phyloP scores from a whole-genome alignment of 35 echinoderm and acorn worm genomes.

The Heliocidaris erythrogramma region DNA sequence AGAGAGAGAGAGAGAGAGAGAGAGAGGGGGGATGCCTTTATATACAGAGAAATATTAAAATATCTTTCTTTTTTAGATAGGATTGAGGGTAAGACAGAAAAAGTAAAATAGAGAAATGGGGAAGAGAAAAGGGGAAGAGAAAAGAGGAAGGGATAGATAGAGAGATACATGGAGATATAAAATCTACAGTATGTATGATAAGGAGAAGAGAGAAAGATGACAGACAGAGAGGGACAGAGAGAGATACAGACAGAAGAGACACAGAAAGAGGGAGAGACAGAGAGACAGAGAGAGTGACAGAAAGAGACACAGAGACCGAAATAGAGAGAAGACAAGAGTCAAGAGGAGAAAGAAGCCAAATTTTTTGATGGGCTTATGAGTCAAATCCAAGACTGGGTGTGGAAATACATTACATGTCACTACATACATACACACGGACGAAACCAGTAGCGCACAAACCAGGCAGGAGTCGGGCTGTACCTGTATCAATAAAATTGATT shows the following conservation, averaged over 20 bases:
- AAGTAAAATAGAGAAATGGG: too few relatives aligned
- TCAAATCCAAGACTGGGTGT: constrained; percentile 11
- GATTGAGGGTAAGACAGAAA: too few relatives aligned
- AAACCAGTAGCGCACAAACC: neutral
- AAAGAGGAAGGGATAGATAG: too few relatives aligned
- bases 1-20: too few relatives aligned
- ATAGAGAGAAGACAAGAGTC: neutral
- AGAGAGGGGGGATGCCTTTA: too few relatives aligned
- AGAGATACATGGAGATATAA: too few relatives aligned
- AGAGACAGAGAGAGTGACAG: neutral
- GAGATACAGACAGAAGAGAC: neutral
- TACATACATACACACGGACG: neutral
- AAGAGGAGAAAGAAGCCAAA: neutral
- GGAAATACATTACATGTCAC: constrained; percentile 6
- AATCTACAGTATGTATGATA: neutral
- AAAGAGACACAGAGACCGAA: neutral
- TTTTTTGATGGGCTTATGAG: constrained; percentile 32
- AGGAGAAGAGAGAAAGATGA: too few relatives aligned
- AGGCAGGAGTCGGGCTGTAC: neutral
- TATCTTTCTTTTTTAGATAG: too few relatives aligned
- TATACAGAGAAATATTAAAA: too few relatives aligned
- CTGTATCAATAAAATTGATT: constrained; percentile 44
- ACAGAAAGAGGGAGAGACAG: neutral
- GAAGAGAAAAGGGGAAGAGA: too few relatives aligned
- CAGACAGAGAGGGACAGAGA: neutral